phyloP scores from a whole-genome alignment of 2,113 vertebrate genomes.

The Prinia subflava region DNA sequence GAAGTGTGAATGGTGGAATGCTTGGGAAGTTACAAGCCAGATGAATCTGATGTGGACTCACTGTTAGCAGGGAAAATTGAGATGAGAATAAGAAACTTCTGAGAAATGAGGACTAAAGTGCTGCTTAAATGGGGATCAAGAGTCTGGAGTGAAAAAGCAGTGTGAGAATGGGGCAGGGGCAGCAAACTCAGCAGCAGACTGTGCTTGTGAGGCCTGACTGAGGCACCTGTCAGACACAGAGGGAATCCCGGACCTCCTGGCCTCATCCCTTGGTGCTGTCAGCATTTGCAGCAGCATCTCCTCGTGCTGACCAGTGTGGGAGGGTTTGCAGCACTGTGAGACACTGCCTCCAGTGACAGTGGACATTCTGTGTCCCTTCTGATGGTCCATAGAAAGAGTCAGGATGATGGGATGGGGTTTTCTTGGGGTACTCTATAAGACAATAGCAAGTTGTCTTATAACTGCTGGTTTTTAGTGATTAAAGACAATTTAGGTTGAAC shows the following conservation, averaged over 20 bases:
- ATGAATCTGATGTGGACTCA: background rate
- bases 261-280: background rate
- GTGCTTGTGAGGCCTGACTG: background rate
- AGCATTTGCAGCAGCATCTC: background rate
- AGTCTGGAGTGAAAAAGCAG: background rate
- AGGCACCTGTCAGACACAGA: too few relatives aligned
- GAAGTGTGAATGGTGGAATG: background rate
- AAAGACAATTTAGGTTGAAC: background rate
- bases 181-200: background rate
- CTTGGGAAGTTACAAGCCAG: background rate
- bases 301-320: rapidly evolving
- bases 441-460: background rate
- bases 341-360: background rate
- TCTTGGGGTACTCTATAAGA: background rate
- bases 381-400: background rate
- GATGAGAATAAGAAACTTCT: background rate
- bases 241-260: background rate
- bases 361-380: background rate
- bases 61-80: background rate
- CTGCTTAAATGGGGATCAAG: background rate
- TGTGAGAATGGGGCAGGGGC: background rate
- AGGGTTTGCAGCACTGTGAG: background rate
- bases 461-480: background rate
- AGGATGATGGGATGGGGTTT: background rate
- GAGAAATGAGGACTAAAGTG: background rate